These are phyloP conservation scores for Tragelaphus buxtoni DNA, from an alignment of 2,113 vertebrate genomes.

Conservation along the genomic window DNA sequence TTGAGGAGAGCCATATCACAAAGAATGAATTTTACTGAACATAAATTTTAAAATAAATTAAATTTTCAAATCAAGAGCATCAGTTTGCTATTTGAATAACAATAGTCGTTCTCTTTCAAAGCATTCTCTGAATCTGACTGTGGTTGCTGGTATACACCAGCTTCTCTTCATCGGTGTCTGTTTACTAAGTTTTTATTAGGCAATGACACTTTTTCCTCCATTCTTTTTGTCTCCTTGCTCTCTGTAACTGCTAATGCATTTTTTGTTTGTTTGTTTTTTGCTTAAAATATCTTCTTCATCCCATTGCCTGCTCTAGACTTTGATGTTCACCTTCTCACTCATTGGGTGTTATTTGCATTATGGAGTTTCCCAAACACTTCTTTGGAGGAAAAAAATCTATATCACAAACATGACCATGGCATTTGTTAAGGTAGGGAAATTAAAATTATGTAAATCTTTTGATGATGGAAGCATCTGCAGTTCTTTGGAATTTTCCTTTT, in stretches of 20 bases:
- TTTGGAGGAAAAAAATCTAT: neutral
- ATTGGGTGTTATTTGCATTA: neutral
- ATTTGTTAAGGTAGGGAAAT: neutral
- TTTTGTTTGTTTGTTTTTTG: neutral
- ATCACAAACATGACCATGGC: neutral
- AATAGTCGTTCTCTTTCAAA: neutral
- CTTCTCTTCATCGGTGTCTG: neutral
- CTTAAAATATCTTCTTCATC: neutral
- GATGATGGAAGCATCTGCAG: neutral
- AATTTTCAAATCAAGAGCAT: neutral
- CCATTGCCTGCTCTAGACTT: neutral
- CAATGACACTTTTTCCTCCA: too few species aligned
- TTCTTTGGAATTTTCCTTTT: neutral
- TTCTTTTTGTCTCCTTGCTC: neutral
- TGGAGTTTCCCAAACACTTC: neutral
- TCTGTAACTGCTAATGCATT: neutral
- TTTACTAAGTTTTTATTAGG: neutral
- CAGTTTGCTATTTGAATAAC: neutral
- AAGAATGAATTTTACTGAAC: neutral
- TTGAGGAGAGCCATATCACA: neutral
- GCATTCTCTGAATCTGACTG: neutral
- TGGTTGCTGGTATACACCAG: neutral
- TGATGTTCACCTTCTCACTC: neutral
- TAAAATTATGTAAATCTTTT: neutral
- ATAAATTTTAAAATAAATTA: constrained; percentile 17